Evolutionary conservation across 2,797 vertebrate species (phyloP).

Genomic region (Anas bernieri): DNA sequence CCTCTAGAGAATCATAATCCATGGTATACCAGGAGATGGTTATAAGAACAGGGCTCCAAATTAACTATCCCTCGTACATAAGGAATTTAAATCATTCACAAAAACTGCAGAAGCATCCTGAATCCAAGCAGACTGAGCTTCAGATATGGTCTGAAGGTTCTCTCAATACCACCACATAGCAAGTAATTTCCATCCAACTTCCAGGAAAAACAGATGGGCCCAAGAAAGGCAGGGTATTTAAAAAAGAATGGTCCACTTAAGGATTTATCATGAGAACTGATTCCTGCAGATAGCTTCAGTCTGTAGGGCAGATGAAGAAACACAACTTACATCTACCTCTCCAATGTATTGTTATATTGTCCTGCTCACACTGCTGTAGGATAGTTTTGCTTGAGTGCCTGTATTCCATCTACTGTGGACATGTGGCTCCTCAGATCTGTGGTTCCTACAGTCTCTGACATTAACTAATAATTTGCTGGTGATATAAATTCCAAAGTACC

Average conservation of each 20-base stretch:
- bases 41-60: neutral
- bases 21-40: neutral
- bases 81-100: neutral
- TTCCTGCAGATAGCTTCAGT: neutral
- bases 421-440: neutral
- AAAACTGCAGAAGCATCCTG: neutral
- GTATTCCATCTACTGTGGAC: neutral
- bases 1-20: neutral
- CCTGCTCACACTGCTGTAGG: neutral
- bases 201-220: neutral
- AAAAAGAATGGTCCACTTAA: neutral
- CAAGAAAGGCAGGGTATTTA: neutral
- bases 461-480: neutral
- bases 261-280: neutral
- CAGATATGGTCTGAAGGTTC: neutral
- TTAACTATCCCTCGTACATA: neutral
- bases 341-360: neutral
- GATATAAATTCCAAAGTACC: neutral
- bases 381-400: neutral
- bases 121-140: neutral
- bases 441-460: neutral
- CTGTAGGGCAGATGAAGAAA: neutral
- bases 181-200: neutral
- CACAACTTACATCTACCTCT: neutral
- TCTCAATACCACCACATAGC: neutral